Evolutionary conservation across 2,797 vertebrate genomes (phyloP).

Genomic region (Cetoscarus ocellatus): DNA sequence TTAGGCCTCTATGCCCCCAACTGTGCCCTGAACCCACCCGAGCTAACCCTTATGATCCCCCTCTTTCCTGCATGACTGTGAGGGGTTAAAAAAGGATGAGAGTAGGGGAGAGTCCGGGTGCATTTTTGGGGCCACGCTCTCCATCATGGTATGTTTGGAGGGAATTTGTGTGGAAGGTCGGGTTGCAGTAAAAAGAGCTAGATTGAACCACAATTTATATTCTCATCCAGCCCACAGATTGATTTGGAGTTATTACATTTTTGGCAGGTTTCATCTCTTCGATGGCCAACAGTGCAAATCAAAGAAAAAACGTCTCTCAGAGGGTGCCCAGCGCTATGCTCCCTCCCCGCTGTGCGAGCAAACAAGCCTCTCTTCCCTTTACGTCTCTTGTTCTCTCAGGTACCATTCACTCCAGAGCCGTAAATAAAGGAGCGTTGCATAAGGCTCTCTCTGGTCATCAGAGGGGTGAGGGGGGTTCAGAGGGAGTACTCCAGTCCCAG

Average conservation of each 20-base stretch:
- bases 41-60: background rate
- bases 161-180: slow-evolving; percentile 25
- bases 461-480: background rate
- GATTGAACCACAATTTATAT: slow-evolving; percentile 40
- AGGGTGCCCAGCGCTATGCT: slow-evolving; percentile 34
- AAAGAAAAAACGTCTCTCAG: slow-evolving; percentile 41
- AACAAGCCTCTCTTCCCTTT: slow-evolving; percentile 37
- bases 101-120: slow-evolving; percentile 10
- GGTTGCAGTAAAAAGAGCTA: slow-evolving; percentile 34
- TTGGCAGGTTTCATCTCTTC: slow-evolving; percentile 45
- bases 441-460: slow-evolving; percentile 28
- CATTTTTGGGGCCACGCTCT: slow-evolving; percentile 28
- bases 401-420: slow-evolving; percentile 43
- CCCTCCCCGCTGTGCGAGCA: slow-evolving; percentile 44
- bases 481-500: slow-evolving; percentile 23
- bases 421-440: slow-evolving; percentile 38
- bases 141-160: slow-evolving; percentile 32
- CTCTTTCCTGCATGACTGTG: background rate
- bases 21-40: slow-evolving; percentile 15
- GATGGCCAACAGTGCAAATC: slow-evolving; percentile 57
- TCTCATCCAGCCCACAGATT: slow-evolving; percentile 53
- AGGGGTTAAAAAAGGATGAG: background rate
- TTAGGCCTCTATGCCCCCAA: background rate
- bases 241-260: slow-evolving; percentile 62
- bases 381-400: slow-evolving; percentile 42